Evolutionary conservation across 1,140 invertebrate genomes (phyloP), one percentile per base, ranked within the genome.

Genomic region (Aphelinus certus): DNA sequence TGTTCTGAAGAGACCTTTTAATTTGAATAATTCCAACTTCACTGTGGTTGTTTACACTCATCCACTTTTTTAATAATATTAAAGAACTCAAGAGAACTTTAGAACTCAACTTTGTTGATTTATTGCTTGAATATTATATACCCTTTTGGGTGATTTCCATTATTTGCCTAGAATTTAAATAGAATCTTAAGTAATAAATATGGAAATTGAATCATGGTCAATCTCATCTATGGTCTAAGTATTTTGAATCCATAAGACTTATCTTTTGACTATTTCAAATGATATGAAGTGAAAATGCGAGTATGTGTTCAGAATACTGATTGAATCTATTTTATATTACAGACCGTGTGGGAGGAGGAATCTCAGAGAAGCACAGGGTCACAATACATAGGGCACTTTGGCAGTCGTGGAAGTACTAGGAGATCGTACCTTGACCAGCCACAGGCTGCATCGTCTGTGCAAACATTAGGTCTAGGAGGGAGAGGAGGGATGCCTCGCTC

Each of bases 401-500:
- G 26, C 26, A 26, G 26, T 26, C 26, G 26, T 26, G 26, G 26
- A 26, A 26, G 26, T 26, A 26, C 26, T 26, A 26, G 26, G 26
- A 26, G 26, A 26, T 26, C 26, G 26, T 26, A 26, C 26, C 26
- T 26, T 26, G 26, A 26, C 26, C 49, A 67, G 10, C 67, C 70
- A 55, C 76, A 45, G 60, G 60, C 63, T 46, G 1, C 26, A 47
- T 2, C 53, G 4, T 66, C 69, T 7, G 58, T 53, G 74, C 71
- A 76, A 76, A 75, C 55, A 65, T 77, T 79, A 76, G 65, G 26
- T 58, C 72, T 71, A 75, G 76, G 78, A 73, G 77, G 76, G 79
- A 75, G 78, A 78, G 82, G 82, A 85, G 86, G 86, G 84, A 88
- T 88, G 87, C 87, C 87, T 87, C 87, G 87, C 81, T 85, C 84